Conservation (phyloP, 2,113 vertebrate species). For the Poecile atricapillus region DNA sequence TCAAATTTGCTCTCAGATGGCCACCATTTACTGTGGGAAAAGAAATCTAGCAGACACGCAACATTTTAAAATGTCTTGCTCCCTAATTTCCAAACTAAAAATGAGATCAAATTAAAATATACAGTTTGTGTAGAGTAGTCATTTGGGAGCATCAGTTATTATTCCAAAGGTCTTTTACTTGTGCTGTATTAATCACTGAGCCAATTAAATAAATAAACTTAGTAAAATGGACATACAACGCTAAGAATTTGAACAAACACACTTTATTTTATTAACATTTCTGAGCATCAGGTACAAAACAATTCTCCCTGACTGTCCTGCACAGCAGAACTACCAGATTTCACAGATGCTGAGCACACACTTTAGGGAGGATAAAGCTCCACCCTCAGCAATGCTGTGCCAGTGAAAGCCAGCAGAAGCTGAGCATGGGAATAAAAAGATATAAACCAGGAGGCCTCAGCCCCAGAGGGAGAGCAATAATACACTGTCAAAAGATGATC, state of each 20-base stretch:
- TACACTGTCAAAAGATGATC: background rate
- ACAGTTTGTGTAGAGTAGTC: background rate
- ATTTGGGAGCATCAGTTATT: background rate
- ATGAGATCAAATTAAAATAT: background rate
- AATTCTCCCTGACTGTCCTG: background rate
- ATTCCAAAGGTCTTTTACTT: background rate
- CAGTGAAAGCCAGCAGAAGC: background rate
- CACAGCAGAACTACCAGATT: background rate
- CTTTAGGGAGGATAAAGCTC: background rate
- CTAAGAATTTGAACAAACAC: background rate
- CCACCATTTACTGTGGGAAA: background rate
- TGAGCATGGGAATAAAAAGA: background rate
- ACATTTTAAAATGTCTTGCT: background rate
- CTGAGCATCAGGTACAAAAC: background rate
- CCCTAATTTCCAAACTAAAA: background rate
- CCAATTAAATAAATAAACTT: background rate
- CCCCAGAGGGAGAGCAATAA: background rate
- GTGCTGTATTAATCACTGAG: background rate
- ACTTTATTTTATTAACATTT: background rate
- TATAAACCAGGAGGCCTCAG: background rate
- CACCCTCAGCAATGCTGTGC: background rate
- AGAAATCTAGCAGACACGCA: background rate
- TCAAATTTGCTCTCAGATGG: background rate
- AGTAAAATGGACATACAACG: rapidly evolving
- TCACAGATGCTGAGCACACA: background rate